Evolutionary conservation across 2,113 vertebrate species (phyloP).

Genomic region (Epinephelus fuscoguttatus): DNA sequence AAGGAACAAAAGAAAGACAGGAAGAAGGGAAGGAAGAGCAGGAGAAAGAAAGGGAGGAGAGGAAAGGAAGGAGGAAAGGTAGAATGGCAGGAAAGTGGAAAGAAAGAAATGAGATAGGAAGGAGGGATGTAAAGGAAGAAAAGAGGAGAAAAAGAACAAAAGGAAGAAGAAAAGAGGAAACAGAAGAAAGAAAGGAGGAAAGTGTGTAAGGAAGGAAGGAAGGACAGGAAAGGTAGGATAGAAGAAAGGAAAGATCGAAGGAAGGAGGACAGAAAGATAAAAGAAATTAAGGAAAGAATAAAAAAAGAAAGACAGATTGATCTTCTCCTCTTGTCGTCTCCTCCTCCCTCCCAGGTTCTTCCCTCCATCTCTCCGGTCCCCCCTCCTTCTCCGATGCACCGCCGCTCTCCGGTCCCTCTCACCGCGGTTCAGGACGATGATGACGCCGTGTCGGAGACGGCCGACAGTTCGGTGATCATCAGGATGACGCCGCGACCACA

Average conservation of each 20-base stretch:
- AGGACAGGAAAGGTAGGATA: not conserved
- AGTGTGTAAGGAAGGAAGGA: not conserved
- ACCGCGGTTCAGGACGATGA: not conserved
- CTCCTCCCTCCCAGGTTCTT: conserved; percentile 20
- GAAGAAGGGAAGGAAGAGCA: too few species aligned
- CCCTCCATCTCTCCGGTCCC: conserved; percentile 51
- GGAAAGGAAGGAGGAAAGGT: too few species aligned
- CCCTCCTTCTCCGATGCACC: conserved; percentile 79
- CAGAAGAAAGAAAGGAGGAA: not conserved
- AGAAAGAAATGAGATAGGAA: too few species aligned
- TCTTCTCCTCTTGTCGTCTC: not conserved
- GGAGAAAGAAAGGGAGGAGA: too few species aligned
- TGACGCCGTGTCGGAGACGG: conserved; percentile 68
- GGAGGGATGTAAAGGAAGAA: too few species aligned
- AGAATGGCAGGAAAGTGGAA: too few species aligned
- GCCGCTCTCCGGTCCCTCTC: conserved; percentile 67
- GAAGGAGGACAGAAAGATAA: not conserved
- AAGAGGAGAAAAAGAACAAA: too few species aligned
- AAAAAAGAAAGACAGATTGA: not conserved
- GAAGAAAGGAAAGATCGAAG: not conserved
- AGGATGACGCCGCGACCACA: conserved; percentile 73
- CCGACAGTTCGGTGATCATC: conserved; percentile 82
- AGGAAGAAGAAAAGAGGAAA: too few species aligned
- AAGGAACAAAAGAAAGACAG: too few species aligned
- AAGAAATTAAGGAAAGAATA: too few species aligned